phyloP scores from a whole-genome alignment of 2,888 invertebrate species.

The Hylaea fasciaria region DNA sequence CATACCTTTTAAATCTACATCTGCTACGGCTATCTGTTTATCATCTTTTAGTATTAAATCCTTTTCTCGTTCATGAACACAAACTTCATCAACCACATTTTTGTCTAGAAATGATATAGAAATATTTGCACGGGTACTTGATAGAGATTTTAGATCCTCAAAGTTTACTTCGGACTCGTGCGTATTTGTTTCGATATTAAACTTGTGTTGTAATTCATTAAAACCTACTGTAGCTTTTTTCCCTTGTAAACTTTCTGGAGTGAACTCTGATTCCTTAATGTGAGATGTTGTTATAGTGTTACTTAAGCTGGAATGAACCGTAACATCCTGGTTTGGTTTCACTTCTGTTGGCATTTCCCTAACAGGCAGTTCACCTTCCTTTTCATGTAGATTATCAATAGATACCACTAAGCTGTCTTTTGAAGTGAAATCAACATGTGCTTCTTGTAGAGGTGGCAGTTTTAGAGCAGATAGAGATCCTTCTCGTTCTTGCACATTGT shows the following conservation, averaged over 20 bases:
- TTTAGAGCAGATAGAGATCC: slow-evolving; percentile 85
- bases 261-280: slow-evolving; percentile 86
- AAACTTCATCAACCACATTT: slow-evolving; percentile 82
- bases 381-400: slow-evolving; percentile 86
- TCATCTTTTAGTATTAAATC: slow-evolving; percentile 79
- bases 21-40: slow-evolving; percentile 83
- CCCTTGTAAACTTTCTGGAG: slow-evolving; percentile 71
- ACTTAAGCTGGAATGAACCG: slow-evolving; percentile 82
- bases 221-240: slow-evolving; percentile 86
- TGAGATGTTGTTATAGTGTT: slow-evolving; percentile 87
- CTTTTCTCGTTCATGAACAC: slow-evolving; percentile 88
- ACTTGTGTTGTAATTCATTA: slow-evolving; percentile 86
- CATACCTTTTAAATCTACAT: slow-evolving; percentile 83
- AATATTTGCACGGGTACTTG: slow-evolving; percentile 73
- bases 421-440: slow-evolving; percentile 84
- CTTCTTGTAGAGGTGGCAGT: slow-evolving; percentile 86
- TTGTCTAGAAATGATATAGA: slow-evolving; percentile 85
- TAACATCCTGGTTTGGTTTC: slow-evolving; percentile 66
- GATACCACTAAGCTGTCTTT: slow-evolving; percentile 86
- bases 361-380: slow-evolving; percentile 84
- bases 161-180: slow-evolving; percentile 86
- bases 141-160: slow-evolving; percentile 68
- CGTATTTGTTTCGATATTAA: slow-evolving; percentile 83
- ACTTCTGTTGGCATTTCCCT: slow-evolving; percentile 60
- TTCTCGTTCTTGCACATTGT: slow-evolving; percentile 88